These are phyloP conservation scores for Dorcus parallelipipedus DNA, from an alignment of 2,888 invertebrate species.

Conservation along the genomic window DNA sequence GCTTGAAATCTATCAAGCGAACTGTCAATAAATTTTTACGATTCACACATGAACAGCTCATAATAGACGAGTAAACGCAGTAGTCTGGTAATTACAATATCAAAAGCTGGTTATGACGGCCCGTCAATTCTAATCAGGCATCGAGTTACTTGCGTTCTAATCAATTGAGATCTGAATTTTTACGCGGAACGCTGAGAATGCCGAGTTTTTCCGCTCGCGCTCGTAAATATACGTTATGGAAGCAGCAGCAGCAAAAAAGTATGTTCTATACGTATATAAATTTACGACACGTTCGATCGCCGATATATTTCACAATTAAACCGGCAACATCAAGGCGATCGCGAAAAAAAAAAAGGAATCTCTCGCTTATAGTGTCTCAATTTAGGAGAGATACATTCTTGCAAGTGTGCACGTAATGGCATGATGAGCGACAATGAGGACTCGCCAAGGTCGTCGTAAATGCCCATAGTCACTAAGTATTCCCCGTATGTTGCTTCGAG, in stretches of 20 bases:
- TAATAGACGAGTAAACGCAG: constrained; percentile 25
- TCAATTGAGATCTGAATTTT: constrained; percentile 31
- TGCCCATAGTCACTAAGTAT: not conserved
- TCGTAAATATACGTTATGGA: no score
- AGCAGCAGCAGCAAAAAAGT: no score
- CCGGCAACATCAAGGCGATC: not conserved
- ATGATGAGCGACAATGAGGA: constrained; percentile 1
- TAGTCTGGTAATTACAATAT: constrained; percentile 36
- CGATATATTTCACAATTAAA: constrained; percentile 5
- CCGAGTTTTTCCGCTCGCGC: no score
- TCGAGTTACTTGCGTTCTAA: constrained; percentile 26
- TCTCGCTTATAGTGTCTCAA: not conserved
- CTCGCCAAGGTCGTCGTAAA: not conserved
- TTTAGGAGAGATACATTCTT: constrained; percentile 2
- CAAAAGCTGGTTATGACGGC: constrained; percentile 34
- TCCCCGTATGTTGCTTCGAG: not conserved
- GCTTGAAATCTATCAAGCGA: not conserved
- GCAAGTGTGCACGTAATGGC: not conserved
- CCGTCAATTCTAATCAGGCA: constrained; percentile 34
- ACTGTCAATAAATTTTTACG: constrained; percentile 15
- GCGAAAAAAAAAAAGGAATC: not conserved
- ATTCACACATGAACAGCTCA: constrained; percentile 24
- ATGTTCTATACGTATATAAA: no score
- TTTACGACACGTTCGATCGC: no score
- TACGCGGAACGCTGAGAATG: constrained; percentile 6